Evolutionary conservation across 2,113 vertebrate genomes (phyloP).

Genomic region (Apaloderma vittatum): DNA sequence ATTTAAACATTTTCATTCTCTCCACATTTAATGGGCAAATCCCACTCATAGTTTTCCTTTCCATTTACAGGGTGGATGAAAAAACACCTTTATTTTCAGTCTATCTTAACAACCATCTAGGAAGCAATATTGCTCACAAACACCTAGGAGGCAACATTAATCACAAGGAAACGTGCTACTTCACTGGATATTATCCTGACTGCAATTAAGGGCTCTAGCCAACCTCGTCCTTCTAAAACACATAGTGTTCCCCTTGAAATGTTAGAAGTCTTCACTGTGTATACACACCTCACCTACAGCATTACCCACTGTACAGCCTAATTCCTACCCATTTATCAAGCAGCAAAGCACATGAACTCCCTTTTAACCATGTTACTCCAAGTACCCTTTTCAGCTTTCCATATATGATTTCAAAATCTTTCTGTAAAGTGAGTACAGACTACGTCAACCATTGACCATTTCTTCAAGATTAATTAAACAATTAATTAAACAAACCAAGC

Average conservation of each 20-base stretch:
- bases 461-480: neutral
- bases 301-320: neutral
- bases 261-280: rapidly evolving
- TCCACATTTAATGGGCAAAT: neutral
- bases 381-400: neutral
- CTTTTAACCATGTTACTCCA: neutral
- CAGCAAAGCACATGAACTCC: neutral
- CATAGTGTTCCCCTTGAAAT: neutral
- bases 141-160: neutral
- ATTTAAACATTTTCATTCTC: neutral
- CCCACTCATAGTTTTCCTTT: neutral
- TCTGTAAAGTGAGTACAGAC: neutral
- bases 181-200: neutral
- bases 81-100: neutral
- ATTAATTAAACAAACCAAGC: too few relatives aligned
- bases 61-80: rapidly evolving
- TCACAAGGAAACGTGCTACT: neutral
- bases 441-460: neutral
- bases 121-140: neutral
- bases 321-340: neutral
- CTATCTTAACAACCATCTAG: neutral
- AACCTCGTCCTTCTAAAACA: neutral
- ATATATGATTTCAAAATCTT: neutral
- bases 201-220: neutral
- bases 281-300: too few relatives aligned